Conservation (phyloP, 2,888 invertebrate species). For the Agrilus cyanescens region DNA sequence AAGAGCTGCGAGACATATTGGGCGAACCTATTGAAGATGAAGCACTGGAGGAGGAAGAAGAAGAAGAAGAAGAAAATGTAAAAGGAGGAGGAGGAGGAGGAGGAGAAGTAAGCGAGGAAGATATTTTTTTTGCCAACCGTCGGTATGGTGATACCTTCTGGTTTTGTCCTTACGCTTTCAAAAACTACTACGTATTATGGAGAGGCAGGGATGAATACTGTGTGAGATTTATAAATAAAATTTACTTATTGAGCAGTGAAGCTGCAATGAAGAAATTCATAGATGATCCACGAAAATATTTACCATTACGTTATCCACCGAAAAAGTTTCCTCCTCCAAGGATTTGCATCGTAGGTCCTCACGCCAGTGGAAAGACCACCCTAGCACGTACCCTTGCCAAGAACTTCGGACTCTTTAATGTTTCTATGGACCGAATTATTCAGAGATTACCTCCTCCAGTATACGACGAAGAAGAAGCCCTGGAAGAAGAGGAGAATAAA, state of each 20-base stretch:
- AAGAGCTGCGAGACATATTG: constrained; percentile 38
- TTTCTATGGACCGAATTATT: constrained; percentile 35
- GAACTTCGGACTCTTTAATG: constrained; percentile 43
- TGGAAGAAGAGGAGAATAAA: constrained; percentile 9
- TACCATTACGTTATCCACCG: constrained; percentile 36
- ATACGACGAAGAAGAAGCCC: not conserved
- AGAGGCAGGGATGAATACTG: constrained; percentile 46
- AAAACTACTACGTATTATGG: constrained; percentile 43
- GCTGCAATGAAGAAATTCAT: constrained; percentile 40
- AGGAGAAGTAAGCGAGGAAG: constrained; percentile 12
- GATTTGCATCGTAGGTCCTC: constrained; percentile 45
- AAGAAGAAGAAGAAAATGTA: constrained; percentile 25
- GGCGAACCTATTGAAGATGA: constrained; percentile 34
- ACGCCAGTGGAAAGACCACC: constrained; percentile 43
- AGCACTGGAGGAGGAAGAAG: constrained; percentile 33
- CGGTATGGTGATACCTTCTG: constrained; percentile 44
- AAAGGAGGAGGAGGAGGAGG: constrained; percentile 24
- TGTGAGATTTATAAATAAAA: constrained; percentile 40
- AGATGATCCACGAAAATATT: constrained; percentile 38
- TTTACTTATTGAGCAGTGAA: constrained; percentile 42
- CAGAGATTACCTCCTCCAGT: constrained; percentile 7
- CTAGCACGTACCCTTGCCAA: constrained; percentile 39
- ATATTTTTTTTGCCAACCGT: constrained; percentile 23
- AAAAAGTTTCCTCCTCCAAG: constrained; percentile 39
- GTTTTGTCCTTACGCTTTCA: constrained; percentile 51